A percentile compares a stretch with the other conserved stretches of the same genome.
phyloP scores from a whole-genome alignment of 2,797 vertebrate genomes.

The Geotria australis region DNA sequence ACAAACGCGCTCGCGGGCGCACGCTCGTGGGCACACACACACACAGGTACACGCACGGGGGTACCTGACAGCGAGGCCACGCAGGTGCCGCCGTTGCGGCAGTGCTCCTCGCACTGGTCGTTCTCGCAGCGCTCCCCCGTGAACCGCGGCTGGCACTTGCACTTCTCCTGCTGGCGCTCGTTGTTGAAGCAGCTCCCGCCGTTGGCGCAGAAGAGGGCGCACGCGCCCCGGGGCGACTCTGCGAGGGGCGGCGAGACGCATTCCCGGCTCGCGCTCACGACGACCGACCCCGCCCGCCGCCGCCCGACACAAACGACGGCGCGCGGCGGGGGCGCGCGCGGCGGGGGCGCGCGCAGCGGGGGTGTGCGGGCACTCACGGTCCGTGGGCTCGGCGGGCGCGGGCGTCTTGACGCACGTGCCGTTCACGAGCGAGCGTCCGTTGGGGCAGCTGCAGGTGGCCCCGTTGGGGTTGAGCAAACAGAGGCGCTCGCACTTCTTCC shows the following conservation, averaged over 20 bases:
- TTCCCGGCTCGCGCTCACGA: no score
- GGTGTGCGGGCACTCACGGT: slow-evolving; percentile 37
- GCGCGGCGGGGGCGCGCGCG: no score
- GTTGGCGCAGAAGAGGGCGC: slow-evolving; percentile 39
- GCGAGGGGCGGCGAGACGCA: slow-evolving; percentile 4
- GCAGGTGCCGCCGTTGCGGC: slow-evolving; percentile 68
- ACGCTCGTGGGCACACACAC: no score
- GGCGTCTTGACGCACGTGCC: slow-evolving; percentile 51
- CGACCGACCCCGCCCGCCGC: no score
- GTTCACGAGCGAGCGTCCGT: slow-evolving; percentile 49
- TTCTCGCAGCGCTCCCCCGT: slow-evolving; percentile 51
- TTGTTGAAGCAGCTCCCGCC: slow-evolving; percentile 81
- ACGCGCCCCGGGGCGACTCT: slow-evolving; percentile 36
- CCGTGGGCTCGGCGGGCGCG: slow-evolving; percentile 29
- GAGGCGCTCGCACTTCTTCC: slow-evolving; percentile 85
- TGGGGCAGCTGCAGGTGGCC: slow-evolving; percentile 71
- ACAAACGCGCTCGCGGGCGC: no score
- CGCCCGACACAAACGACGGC: background rate
- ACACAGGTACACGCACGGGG: no score
- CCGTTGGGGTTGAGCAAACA: slow-evolving; percentile 77
- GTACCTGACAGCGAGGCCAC: slow-evolving; percentile 52
- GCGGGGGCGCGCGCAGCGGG: no score
- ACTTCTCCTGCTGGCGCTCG: slow-evolving; percentile 61
- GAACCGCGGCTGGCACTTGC: slow-evolving; percentile 66
- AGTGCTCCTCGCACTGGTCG: slow-evolving; percentile 63